phyloP scores from a whole-genome alignment of 92 coral and sea anemone genomes.

The Bergia sp. region DNA sequence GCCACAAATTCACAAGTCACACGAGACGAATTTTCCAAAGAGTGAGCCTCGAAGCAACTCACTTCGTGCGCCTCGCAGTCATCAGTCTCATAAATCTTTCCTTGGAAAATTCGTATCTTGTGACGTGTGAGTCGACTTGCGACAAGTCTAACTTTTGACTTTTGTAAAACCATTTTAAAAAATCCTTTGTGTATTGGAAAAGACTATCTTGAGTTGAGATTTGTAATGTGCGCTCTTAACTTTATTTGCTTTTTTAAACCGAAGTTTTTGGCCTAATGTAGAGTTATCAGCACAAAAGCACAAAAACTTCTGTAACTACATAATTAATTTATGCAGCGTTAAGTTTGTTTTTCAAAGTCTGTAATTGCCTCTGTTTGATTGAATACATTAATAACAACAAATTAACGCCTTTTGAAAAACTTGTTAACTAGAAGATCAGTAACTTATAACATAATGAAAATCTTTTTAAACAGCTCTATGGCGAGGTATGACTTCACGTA shows the following conservation, averaged over 20 bases:
- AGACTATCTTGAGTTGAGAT: too few relatives aligned
- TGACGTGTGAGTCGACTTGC: too few relatives aligned
- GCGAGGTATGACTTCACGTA: neutral
- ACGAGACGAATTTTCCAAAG: too few relatives aligned
- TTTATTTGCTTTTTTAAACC: neutral
- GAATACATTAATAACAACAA: neutral
- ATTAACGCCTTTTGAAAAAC: neutral
- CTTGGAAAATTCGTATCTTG: too few relatives aligned
- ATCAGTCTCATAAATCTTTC: too few relatives aligned
- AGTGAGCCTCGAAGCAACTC: too few relatives aligned
- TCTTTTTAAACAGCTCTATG: neutral
- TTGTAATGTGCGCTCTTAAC: neutral
- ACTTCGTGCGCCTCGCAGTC: too few relatives aligned
- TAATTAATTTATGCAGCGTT: neutral
- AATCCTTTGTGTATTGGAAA: neutral
- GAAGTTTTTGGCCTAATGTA: neutral
- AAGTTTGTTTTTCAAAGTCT: conserved; percentile 26
- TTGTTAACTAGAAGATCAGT: neutral
- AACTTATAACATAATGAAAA: conserved; percentile 4
- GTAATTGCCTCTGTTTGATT: neutral
- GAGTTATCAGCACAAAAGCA: neutral
- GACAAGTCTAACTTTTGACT: too few relatives aligned
- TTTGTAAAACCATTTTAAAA: too few relatives aligned
- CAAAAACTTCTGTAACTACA: neutral
- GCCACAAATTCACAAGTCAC: too few relatives aligned